phyloP scores from a whole-genome alignment of 2,888 invertebrate species.

The Hedya salicella region DNA sequence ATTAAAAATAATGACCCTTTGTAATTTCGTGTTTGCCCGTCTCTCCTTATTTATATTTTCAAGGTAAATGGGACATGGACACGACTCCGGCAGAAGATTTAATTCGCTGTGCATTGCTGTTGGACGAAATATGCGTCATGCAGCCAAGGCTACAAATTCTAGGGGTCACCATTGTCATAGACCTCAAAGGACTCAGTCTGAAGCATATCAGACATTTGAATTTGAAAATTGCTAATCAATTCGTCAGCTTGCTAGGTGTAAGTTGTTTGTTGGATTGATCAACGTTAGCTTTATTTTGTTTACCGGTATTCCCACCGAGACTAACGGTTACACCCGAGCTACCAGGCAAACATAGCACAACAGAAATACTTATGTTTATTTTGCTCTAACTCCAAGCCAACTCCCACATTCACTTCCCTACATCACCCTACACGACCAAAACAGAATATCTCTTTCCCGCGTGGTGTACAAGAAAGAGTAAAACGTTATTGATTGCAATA shows the following conservation, averaged over 20 bases:
- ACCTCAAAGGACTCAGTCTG: constrained; percentile 70
- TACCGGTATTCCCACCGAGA: constrained; percentile 35
- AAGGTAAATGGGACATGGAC: constrained; percentile 74
- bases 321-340: constrained; percentile 31
- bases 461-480: constrained; percentile 11
- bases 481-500: background rate
- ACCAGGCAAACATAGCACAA: constrained; percentile 31
- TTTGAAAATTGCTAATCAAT: constrained; percentile 71
- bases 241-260: constrained; percentile 77
- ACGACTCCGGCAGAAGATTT: constrained; percentile 69
- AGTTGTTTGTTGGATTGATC: too few relatives aligned
- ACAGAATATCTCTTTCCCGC: constrained; percentile 10
- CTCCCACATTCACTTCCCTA: background rate
- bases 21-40: constrained; percentile 30
- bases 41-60: constrained; percentile 53
- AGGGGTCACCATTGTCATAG: constrained; percentile 76
- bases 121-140: constrained; percentile 76
- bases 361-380: constrained; percentile 23
- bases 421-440: background rate
- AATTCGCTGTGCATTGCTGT: constrained; percentile 70
- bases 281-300: constrained; percentile 1
- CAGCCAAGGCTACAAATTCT: constrained; percentile 77
- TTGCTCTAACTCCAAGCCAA: constrained; percentile 6
- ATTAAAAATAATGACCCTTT: constrained; percentile 23
- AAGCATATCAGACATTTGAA: constrained; percentile 59